Evolutionary conservation across 2,888 invertebrate genomes (phyloP).

Genomic region (Nemurella pictetii): DNA sequence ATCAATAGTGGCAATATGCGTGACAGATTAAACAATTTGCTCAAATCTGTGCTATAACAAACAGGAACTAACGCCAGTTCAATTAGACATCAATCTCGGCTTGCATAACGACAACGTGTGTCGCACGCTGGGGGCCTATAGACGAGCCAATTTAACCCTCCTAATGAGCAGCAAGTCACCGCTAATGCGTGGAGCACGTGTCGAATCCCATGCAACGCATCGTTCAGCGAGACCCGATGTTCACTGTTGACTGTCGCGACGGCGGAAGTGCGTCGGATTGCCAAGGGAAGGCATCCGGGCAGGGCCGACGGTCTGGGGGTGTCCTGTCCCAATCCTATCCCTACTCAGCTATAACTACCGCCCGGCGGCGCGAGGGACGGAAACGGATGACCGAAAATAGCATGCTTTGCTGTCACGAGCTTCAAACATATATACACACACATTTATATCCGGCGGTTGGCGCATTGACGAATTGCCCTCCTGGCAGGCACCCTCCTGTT

Average conservation of each 20-base stretch:
- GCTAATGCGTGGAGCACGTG: not conserved
- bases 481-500: not conserved
- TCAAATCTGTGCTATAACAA: too few relatives aligned
- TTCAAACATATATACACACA: not conserved
- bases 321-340: not conserved
- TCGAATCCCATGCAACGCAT: not conserved
- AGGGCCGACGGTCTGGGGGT: not conserved
- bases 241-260: too few relatives aligned
- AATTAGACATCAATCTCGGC: too few relatives aligned
- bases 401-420: conserved; percentile 7
- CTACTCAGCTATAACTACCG: too few relatives aligned
- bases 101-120: too few relatives aligned
- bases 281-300: not conserved
- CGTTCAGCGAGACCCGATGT: too few relatives aligned
- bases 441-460: conserved; percentile 13
- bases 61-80: too few relatives aligned
- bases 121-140: too few relatives aligned
- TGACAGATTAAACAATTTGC: too few relatives aligned
- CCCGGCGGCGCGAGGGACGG: conserved; percentile 18
- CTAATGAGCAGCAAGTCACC: not conserved
- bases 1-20: too few relatives aligned
- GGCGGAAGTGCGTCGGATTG: conserved; percentile 10
- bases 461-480: not conserved
- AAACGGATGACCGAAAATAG: conserved; percentile 34
- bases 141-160: not conserved